Percentiles rank a stretch among this genome's conserved stretches.
Conservation (phyloP, 2,888 invertebrate genomes). For the Hydrotaea diabolus region DNA sequence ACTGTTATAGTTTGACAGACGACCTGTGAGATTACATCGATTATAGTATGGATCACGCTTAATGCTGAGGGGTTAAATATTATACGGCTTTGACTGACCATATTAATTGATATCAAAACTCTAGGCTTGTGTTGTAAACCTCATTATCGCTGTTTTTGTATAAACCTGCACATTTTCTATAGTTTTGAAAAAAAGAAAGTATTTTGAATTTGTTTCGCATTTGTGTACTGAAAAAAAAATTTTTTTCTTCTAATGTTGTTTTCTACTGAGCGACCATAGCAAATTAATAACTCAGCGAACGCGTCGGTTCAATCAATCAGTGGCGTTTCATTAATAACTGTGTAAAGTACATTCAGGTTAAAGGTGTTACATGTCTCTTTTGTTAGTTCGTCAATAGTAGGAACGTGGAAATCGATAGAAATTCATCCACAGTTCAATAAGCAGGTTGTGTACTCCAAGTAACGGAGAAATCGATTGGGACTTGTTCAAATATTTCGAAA, state of each 20-base stretch:
- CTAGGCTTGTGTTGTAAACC: conserved; percentile 1
- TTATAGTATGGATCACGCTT: no score
- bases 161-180: conserved; percentile 45
- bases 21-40: no score
- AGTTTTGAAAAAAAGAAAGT: conserved; percentile 43
- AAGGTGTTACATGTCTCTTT: neutral
- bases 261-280: neutral
- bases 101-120: neutral
- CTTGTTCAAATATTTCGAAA: no score
- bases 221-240: neutral
- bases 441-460: no score
- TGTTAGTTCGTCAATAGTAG: neutral
- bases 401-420: neutral
- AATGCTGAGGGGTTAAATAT: no score
- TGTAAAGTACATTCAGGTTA: neutral
- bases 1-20: no score
- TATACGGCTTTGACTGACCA: no score
- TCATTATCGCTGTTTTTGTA: conserved; percentile 7
- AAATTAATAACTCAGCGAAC: conserved; percentile 4
- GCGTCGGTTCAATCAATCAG: neutral
- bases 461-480: no score
- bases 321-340: neutral
- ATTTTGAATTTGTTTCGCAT: conserved; percentile 15
- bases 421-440: no score
- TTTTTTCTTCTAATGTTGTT: neutral